A percentile compares a stretch with the other conserved stretches of the same genome.
Evolutionary conservation across 2,113 vertebrate species (phyloP).

Genomic region (Monarcha castaneiventris): DNA sequence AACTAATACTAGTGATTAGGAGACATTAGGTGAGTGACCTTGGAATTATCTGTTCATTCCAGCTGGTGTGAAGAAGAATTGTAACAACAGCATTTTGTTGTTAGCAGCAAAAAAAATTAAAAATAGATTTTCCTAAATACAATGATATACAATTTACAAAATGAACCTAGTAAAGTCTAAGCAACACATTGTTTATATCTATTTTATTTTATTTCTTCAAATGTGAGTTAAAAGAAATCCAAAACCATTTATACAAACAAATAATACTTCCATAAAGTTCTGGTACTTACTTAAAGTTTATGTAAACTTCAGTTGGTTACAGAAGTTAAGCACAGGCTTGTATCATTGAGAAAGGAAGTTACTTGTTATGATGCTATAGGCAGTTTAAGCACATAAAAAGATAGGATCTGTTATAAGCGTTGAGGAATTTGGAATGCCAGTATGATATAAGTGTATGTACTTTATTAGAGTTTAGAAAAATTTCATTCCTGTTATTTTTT

Average conservation of each 20-base stretch:
- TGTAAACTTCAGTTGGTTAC: neutral
- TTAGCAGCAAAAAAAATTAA: neutral
- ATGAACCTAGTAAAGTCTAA: neutral
- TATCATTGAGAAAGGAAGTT: neutral
- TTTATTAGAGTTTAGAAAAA: neutral
- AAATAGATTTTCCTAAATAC: neutral
- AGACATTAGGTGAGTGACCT: neutral
- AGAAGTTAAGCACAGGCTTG: neutral
- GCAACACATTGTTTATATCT: neutral
- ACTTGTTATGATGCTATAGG: neutral
- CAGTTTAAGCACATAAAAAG: neutral
- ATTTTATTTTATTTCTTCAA: neutral
- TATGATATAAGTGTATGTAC: neutral
- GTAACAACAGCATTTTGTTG: neutral
- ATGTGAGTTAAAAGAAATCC: neutral
- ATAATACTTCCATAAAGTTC: neutral
- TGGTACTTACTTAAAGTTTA: neutral
- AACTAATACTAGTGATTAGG: neutral
- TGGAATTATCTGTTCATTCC: neutral
- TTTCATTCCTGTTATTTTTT: fast-evolving
- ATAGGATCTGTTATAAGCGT: neutral
- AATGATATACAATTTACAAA: neutral
- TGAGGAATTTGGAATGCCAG: neutral
- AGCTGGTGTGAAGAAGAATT: neutral
- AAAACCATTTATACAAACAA: neutral